These are phyloP conservation scores for Rhadina sibilatrix DNA, from an alignment of 2,113 vertebrate genomes.

Conservation along the genomic window DNA sequence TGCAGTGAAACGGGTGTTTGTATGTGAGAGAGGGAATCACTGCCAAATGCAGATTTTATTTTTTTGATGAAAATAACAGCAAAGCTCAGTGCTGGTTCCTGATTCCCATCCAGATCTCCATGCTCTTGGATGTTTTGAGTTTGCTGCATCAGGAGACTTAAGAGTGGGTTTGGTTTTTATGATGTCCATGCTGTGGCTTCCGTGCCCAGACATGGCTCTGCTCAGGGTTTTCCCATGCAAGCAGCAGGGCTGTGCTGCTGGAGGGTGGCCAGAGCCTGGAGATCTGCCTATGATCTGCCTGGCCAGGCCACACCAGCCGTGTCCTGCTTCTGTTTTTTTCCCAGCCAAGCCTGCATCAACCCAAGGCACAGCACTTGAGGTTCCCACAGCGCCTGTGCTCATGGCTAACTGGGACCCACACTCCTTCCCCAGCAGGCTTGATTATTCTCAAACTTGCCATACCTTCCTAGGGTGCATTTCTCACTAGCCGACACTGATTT, in stretches of 20 bases:
- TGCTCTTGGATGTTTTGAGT: not conserved
- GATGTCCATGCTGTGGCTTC: fast-evolving
- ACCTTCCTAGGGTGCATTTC: not conserved
- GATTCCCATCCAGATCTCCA: not conserved
- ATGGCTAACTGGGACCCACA: not conserved
- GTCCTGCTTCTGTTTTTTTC: not conserved
- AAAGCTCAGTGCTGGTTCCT: not conserved
- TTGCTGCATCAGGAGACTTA: not conserved
- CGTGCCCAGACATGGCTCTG: fast-evolving
- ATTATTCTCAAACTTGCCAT: not conserved
- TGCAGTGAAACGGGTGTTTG: not conserved
- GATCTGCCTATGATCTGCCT: not conserved
- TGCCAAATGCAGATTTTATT: not conserved
- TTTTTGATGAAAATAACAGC: not conserved
- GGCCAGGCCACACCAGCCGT: not conserved
- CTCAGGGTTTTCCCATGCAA: not conserved
- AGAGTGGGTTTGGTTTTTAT: not conserved
- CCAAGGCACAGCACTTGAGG: not conserved
- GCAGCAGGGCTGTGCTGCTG: not conserved
- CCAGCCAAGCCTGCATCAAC: not conserved
- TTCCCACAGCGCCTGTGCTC: fast-evolving
- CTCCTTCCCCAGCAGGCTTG: not conserved
- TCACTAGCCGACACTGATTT: not conserved
- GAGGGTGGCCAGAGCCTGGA: not conserved
- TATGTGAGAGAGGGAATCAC: not conserved